Conservation (phyloP, 2,888 invertebrate genomes). For the Antheraea assamensis region DNA sequence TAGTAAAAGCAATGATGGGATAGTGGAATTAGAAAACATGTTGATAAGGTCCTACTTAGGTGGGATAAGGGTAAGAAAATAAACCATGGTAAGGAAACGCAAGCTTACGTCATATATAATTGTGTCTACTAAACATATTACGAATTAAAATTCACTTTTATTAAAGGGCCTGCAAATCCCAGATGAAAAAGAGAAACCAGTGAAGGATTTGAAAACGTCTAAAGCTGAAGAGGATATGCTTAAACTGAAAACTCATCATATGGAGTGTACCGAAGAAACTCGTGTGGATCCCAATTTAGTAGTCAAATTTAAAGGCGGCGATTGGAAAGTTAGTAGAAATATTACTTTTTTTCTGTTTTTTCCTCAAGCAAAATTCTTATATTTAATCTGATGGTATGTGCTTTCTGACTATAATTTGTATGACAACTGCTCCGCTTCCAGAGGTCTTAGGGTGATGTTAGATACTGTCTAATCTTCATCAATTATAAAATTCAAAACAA, state of each 20-base stretch:
- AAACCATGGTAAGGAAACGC: too few species aligned
- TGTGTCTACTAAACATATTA: not conserved
- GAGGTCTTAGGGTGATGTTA: too few species aligned
- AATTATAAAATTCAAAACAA: too few species aligned
- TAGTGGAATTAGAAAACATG: too few species aligned
- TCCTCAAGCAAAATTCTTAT: not conserved
- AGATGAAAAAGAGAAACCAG: not conserved
- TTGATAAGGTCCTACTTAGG: too few species aligned
- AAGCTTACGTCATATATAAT: not conserved
- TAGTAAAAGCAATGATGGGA: too few species aligned
- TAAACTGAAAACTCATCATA: slow-evolving; percentile 31
- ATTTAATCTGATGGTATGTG: too few species aligned
- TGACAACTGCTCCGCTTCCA: too few species aligned
- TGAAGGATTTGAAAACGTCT: not conserved
- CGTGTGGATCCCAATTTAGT: slow-evolving; percentile 41
- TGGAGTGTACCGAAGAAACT: slow-evolving; percentile 47
- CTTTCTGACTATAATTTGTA: too few species aligned
- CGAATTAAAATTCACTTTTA: not conserved
- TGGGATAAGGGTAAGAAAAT: too few species aligned
- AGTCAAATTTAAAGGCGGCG: slow-evolving; percentile 34
- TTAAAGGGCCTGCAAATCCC: not conserved
- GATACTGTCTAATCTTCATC: too few species aligned
- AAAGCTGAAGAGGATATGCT: not conserved
- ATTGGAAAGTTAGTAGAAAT: slow-evolving; percentile 33
- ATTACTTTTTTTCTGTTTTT: not conserved